Percentiles rank a stretch among this genome's conserved stretches.
phyloP scores from a whole-genome alignment of 2,797 vertebrate species.

The Myoxocephalus aenaeus region DNA sequence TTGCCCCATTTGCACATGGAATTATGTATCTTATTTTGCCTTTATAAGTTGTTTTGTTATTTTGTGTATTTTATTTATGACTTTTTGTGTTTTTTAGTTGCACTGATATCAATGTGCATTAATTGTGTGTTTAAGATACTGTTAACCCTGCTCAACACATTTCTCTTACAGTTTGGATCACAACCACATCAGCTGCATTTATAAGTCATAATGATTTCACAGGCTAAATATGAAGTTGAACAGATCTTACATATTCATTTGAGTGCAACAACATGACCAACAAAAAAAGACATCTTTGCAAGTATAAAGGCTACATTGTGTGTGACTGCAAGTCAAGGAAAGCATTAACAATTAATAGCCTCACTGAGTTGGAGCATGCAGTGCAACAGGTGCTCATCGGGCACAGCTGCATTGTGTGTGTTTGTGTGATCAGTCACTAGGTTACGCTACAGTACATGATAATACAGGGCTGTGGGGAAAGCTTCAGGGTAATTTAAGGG shows the following conservation, averaged over 20 bases:
- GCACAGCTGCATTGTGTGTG: constrained; percentile 68
- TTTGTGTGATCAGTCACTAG: constrained; percentile 52
- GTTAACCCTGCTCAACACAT: neutral
- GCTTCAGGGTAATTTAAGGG: constrained; percentile 41
- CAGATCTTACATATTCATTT: constrained; percentile 25
- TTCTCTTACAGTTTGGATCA: neutral
- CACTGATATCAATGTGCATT: neutral
- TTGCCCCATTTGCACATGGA: too few species aligned
- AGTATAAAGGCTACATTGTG: neutral
- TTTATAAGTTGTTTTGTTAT: too few species aligned
- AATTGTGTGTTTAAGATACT: neutral
- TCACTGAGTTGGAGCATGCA: constrained; percentile 77
- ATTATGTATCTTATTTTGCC: too few species aligned
- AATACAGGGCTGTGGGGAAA: constrained; percentile 39
- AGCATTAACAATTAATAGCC: constrained; percentile 90
- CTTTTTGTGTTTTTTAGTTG: neutral
- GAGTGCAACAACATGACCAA: neutral
- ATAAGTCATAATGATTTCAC: neutral
- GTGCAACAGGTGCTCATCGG: constrained; percentile 89
- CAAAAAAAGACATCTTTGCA: neutral
- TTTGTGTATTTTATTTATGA: neutral
- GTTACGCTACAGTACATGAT: constrained; percentile 60
- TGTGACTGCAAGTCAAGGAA: constrained; percentile 25
- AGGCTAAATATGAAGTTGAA: neutral
- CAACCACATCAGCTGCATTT: neutral